Conservation (phyloP, 1,140 invertebrate genomes). For the Trichonephila clavipes region DNA sequence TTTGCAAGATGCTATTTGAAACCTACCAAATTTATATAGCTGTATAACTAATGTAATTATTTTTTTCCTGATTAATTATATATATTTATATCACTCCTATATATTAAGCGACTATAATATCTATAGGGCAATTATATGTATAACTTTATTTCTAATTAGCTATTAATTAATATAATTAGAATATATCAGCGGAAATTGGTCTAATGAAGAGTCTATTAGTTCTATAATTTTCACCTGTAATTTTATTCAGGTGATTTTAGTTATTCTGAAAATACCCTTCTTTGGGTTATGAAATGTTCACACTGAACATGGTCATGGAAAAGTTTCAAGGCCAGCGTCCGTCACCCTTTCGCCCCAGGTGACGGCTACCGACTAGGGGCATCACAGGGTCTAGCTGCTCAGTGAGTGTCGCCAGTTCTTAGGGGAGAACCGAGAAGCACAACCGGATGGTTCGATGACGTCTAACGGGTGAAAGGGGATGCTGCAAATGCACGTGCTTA, state of each 20-base stretch:
- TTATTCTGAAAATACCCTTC: neutral
- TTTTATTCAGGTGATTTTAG: neutral
- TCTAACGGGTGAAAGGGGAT: constrained; percentile 64
- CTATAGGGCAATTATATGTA: too few relatives aligned
- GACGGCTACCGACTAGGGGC: neutral
- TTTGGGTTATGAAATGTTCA: neutral
- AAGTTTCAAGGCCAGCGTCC: constrained; percentile 22
- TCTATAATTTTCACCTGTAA: neutral
- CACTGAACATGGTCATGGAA: neutral
- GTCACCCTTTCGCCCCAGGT: neutral
- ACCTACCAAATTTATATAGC: too few relatives aligned
- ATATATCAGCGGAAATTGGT: too few relatives aligned
- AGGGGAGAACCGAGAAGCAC: constrained; percentile 28
- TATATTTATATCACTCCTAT: too few relatives aligned
- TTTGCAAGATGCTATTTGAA: too few relatives aligned
- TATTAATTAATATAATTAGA: too few relatives aligned
- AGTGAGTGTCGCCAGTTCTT: constrained; percentile 17
- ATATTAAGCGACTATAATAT: too few relatives aligned
- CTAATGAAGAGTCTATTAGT: too few relatives aligned
- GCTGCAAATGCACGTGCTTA: constrained; percentile 67
- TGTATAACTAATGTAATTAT: too few relatives aligned
- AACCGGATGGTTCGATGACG: constrained; percentile 53
- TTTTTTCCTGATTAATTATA: too few relatives aligned
- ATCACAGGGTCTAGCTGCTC: neutral
- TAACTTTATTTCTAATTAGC: too few relatives aligned